These are phyloP conservation scores for Trichonephila inaurata DNA, from an alignment of 1,140 invertebrate genomes.

Conservation along the genomic window DNA sequence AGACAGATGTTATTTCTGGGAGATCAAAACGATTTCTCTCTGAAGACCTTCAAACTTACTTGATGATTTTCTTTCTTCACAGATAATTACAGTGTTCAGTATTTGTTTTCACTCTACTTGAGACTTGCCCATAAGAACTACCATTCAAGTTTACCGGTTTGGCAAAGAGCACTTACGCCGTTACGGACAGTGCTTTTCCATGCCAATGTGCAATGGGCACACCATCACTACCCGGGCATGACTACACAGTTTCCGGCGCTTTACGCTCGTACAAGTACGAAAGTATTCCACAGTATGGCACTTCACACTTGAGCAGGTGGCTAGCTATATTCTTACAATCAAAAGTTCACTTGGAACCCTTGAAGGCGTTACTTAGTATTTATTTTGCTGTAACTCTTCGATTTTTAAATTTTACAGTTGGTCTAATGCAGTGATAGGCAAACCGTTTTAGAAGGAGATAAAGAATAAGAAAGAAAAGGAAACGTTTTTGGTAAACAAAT, in stretches of 20 bases:
- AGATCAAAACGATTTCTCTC: not conserved
- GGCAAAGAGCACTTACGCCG: not conserved
- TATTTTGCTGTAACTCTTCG: no score
- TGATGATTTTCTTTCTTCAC: not conserved
- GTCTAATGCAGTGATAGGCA: no score
- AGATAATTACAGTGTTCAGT: not conserved
- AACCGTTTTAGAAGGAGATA: no score
- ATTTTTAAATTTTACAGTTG: no score
- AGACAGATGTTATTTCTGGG: no score
- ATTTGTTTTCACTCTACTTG: not conserved
- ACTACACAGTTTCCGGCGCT: not conserved
- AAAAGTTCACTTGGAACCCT: no score
- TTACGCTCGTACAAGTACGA: not conserved
- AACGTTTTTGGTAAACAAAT: no score
- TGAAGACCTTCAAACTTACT: not conserved
- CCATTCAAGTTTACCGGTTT: not conserved
- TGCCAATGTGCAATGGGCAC: constrained; percentile 13
- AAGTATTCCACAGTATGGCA: no score
- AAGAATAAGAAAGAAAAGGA: no score
- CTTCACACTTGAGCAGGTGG: not conserved
- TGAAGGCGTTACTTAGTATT: no score
- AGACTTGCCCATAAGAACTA: not conserved
- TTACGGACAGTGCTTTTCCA: not conserved
- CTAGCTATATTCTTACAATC: no score
- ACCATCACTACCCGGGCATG: not conserved